Conservation (phyloP, 1,140 invertebrate species). For the Aphelinus atriplicis region DNA sequence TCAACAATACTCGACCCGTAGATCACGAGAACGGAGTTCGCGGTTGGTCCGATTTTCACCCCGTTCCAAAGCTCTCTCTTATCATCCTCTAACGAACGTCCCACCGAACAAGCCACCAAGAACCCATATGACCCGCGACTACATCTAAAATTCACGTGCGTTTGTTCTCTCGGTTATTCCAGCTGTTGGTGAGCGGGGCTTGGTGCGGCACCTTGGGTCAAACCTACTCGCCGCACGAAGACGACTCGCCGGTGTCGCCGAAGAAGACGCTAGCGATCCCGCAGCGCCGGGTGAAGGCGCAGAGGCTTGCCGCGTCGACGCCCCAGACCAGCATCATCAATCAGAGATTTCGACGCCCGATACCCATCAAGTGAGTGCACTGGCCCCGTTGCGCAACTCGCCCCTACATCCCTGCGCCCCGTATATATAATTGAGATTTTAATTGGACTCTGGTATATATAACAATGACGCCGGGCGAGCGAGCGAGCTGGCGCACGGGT, state of each 20-base stretch:
- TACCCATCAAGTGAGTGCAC: constrained; percentile 44
- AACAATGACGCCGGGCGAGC: neutral
- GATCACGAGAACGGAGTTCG: no score
- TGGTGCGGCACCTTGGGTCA: constrained; percentile 46
- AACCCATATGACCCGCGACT: no score
- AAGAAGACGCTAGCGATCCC: constrained; percentile 31
- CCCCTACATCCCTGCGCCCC: neutral
- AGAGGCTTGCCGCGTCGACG: constrained; percentile 35
- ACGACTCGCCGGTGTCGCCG: constrained; percentile 11
- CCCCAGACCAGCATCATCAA: constrained; percentile 40
- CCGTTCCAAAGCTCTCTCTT: no score
- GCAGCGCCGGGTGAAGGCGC: constrained; percentile 37
- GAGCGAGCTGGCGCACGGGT: no score
- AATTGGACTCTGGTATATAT: constrained; percentile 12
- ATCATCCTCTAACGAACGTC: no score
- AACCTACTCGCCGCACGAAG: constrained; percentile 35
- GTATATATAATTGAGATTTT: constrained; percentile 25
- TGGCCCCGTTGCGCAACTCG: neutral
- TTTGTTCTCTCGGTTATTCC: constrained; percentile 1
- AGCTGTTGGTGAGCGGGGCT: constrained; percentile 51
- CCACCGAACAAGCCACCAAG: no score
- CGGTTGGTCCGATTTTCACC: no score
- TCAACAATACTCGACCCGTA: no score
- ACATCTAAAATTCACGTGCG: no score
- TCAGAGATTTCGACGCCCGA: constrained; percentile 49